Percentiles rank a stretch among this genome's conserved stretches.
Evolutionary conservation across 2,113 vertebrate genomes (phyloP).

Genomic region (Pseudopipra pipra): DNA sequence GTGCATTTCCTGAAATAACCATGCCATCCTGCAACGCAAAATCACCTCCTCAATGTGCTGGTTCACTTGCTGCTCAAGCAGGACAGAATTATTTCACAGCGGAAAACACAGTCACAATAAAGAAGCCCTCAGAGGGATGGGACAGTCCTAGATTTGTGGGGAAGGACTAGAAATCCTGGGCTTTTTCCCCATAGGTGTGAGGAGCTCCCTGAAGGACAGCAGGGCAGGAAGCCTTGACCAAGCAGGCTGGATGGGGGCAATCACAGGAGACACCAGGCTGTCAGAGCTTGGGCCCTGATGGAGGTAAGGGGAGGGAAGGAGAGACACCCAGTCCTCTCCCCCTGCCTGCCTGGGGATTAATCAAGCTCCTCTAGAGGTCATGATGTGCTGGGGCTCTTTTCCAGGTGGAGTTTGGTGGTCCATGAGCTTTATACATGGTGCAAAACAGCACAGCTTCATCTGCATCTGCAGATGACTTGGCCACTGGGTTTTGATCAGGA

Average conservation of each 20-base stretch:
- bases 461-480: background rate
- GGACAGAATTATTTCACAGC: background rate
- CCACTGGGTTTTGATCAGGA: background rate
- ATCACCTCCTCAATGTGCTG: accelerated
- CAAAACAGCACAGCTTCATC: background rate
- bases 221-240: background rate
- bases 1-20: background rate
- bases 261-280: background rate
- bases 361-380: background rate
- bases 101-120: background rate
- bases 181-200: background rate
- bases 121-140: background rate
- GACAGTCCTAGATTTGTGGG: background rate
- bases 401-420: background rate
- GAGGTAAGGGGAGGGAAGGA: background rate
- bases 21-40: background rate
- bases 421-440: background rate
- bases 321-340: accelerated
- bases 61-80: background rate
- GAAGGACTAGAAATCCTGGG: background rate
- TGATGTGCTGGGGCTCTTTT: background rate
- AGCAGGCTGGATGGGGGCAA: accelerated
- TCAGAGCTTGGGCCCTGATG: background rate
- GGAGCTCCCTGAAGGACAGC: background rate
- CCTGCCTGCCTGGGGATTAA: background rate